phyloP scores from a whole-genome alignment of 2,113 vertebrate species.

The Cynoglossus semilaevis region DNA sequence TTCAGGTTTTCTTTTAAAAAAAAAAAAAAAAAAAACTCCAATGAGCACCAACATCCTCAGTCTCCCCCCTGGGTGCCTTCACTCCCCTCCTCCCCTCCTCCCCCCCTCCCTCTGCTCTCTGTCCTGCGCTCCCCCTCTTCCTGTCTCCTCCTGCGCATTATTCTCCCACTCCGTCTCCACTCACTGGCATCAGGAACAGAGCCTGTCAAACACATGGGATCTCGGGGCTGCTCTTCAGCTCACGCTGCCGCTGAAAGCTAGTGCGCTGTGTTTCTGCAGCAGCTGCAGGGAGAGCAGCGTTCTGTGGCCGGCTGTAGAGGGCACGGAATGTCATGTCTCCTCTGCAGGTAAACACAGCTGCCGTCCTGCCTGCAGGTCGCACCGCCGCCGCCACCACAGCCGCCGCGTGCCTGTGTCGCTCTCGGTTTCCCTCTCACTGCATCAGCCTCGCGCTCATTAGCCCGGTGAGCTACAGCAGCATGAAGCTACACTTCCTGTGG shows the following conservation, averaged over 20 bases:
- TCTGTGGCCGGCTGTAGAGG: slow-evolving; percentile 72
- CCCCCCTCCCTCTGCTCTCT: slow-evolving; percentile 30
- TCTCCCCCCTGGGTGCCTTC: slow-evolving; percentile 15
- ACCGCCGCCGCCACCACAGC: slow-evolving; percentile 10
- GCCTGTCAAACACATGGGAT: slow-evolving; percentile 64
- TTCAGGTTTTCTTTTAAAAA: neutral
- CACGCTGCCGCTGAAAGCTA: slow-evolving; percentile 47
- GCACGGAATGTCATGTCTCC: slow-evolving; percentile 80
- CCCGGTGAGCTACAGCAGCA: slow-evolving; percentile 39
- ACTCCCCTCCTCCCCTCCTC: slow-evolving; percentile 36
- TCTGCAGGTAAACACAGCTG: slow-evolving; percentile 75
- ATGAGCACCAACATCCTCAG: slow-evolving; percentile 22
- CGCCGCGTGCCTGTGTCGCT: neutral
- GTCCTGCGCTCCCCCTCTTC: slow-evolving; percentile 27
- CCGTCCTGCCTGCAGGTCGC: slow-evolving; percentile 29
- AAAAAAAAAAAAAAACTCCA: neutral
- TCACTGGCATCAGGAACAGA: slow-evolving; percentile 40
- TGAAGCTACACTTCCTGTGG: slow-evolving; percentile 38
- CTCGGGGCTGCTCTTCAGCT: slow-evolving; percentile 42
- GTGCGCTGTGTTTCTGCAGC: slow-evolving; percentile 58
- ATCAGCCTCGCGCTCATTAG: slow-evolving; percentile 3
- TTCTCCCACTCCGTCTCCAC: slow-evolving; percentile 27
- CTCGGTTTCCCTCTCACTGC: slow-evolving; percentile 23
- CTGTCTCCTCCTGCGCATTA: slow-evolving; percentile 9
- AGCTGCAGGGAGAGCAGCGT: slow-evolving; percentile 68